A percentile compares a stretch with the other conserved stretches of the same genome.
These are phyloP conservation scores for Electrophaes corylata DNA, from an alignment of 2,888 invertebrate genomes.

Conservation along the genomic window DNA sequence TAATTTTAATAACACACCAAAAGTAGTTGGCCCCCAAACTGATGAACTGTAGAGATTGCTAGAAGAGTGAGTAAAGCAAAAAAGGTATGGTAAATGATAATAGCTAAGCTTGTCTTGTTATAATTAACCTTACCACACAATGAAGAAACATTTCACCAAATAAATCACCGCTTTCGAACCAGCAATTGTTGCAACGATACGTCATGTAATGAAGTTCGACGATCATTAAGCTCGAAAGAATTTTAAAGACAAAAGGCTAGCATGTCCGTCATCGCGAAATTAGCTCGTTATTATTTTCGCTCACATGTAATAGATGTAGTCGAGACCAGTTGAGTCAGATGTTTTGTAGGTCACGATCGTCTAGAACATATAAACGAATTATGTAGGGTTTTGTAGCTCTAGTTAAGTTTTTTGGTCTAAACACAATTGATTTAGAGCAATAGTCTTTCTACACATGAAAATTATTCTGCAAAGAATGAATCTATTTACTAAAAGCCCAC, in stretches of 20 bases:
- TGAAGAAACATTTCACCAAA: conserved; percentile 22
- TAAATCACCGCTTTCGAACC: conserved; percentile 34
- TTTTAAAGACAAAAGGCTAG: conserved; percentile 42
- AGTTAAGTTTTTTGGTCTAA: neutral
- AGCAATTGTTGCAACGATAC: conserved; percentile 42
- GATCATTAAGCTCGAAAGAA: conserved; percentile 56
- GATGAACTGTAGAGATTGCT: too few relatives aligned
- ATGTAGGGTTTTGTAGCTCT: neutral
- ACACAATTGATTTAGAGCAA: neutral
- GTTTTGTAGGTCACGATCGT: neutral
- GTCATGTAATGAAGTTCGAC: conserved; percentile 45
- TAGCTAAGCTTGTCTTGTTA: conserved; percentile 6
- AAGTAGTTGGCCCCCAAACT: too few relatives aligned
- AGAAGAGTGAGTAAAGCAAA: neutral
- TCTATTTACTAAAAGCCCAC: too few relatives aligned
- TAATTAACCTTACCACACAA: conserved; percentile 13
- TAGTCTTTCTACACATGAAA: neutral
- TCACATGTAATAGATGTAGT: neutral
- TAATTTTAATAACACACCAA: too few relatives aligned
- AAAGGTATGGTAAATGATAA: neutral
- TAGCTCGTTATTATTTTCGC: conserved; percentile 10
- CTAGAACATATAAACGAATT: neutral
- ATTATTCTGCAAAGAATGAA: neutral
- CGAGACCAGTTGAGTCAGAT: neutral
- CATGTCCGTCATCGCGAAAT: conserved; percentile 27